phyloP scores from a whole-genome alignment of 2,888 invertebrate species.

The Protonemura montana region DNA sequence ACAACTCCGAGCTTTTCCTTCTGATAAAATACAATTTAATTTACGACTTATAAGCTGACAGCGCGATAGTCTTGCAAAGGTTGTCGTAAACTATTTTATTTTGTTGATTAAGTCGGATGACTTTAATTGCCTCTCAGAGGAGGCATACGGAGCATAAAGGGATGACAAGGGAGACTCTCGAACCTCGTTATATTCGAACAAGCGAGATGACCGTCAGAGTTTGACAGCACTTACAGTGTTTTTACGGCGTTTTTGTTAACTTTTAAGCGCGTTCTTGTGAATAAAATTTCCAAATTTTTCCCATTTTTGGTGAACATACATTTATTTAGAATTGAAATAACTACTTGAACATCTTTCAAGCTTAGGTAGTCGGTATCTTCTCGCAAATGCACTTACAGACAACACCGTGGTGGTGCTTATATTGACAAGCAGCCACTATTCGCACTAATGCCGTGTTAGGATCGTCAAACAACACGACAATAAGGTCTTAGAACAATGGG shows the following conservation, averaged over 20 bases:
- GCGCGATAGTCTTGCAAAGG: neutral
- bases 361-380: too few relatives aligned
- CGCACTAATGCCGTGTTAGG: neutral
- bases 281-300: too few relatives aligned
- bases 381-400: too few relatives aligned
- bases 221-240: neutral
- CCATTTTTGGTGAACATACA: too few relatives aligned
- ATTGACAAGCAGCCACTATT: too few relatives aligned
- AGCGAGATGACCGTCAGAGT: neutral
- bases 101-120: conserved; percentile 2
- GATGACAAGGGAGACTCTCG: neutral
- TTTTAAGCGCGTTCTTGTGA: too few relatives aligned
- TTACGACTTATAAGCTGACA: conserved; percentile 5
- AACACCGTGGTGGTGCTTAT: too few relatives aligned
- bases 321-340: too few relatives aligned
- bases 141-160: neutral
- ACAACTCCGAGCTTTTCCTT: neutral
- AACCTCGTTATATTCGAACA: neutral
- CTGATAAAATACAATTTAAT: neutral
- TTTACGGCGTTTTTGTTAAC: too few relatives aligned
- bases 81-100: neutral
- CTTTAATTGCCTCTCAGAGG: neutral
- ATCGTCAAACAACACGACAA: neutral
- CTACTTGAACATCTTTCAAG: too few relatives aligned
- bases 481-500: conserved; percentile 9